Percentiles rank a stretch among this genome's conserved stretches.
These are phyloP conservation scores for Aurelia sp. DNA, from an alignment of 30 jellyfish, hydroid and myxozoan species.

Conservation along the genomic window DNA sequence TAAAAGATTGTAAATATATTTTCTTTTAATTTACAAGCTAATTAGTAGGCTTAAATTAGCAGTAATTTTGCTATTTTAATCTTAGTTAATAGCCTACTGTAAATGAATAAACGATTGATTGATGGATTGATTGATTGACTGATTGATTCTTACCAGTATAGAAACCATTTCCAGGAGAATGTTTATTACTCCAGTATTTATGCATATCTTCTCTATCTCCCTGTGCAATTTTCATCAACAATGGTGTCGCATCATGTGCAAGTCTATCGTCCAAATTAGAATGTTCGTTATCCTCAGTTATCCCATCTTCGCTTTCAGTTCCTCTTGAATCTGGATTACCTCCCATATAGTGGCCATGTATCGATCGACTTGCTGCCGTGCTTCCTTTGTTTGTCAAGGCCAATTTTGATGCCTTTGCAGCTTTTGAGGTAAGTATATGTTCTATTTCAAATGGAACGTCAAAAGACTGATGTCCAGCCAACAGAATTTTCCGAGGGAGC, in stretches of 20 bases:
- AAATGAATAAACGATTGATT: background rate
- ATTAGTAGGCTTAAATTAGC: no score
- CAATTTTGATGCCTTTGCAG: slow-evolving; percentile 1
- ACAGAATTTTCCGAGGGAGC: no score
- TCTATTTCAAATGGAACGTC: no score
- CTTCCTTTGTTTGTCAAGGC: background rate
- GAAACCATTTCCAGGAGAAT: slow-evolving; percentile 92
- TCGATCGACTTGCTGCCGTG: slow-evolving; percentile 53
- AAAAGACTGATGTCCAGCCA: no score
- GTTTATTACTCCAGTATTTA: slow-evolving; percentile 84
- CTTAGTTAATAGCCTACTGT: background rate
- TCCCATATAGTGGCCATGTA: slow-evolving; percentile 41
- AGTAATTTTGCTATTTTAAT: no score
- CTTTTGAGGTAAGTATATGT: background rate
- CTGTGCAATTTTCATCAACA: slow-evolving; percentile 84
- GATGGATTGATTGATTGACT: no score
- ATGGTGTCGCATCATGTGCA: slow-evolving; percentile 78
- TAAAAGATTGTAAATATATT: background rate
- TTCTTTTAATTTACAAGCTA: no score
- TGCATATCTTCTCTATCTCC: slow-evolving; percentile 86
- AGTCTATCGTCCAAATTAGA: slow-evolving; percentile 55
- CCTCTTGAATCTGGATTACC: slow-evolving; percentile 71
- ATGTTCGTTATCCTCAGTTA: slow-evolving; percentile 68
- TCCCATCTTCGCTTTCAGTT: slow-evolving; percentile 67
- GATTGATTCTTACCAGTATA: slow-evolving; percentile 59